Percentiles rank a stretch among this genome's conserved stretches.
Conservation (phyloP, 2,797 vertebrate genomes). For the Pogoniulus pusillus region DNA sequence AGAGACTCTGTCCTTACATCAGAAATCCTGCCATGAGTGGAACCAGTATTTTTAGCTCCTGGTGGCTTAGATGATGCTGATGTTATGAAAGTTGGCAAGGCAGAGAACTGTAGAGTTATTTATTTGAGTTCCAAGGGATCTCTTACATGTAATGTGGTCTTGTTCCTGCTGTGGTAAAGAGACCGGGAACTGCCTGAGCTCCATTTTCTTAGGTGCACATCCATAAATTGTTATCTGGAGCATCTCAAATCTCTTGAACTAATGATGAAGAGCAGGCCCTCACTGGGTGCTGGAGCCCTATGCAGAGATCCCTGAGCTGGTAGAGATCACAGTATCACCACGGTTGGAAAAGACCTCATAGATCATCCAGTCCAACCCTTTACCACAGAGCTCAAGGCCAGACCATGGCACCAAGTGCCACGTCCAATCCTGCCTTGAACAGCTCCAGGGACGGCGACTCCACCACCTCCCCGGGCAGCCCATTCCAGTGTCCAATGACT, state of each 20-base stretch:
- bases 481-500: too few species aligned
- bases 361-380: too few species aligned
- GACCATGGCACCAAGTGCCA: too few species aligned
- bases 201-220: background rate
- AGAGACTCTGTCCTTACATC: background rate
- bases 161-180: background rate
- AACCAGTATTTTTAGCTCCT: slow-evolving; percentile 36
- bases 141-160: background rate
- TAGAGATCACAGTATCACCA: too few species aligned
- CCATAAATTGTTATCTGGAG: background rate
- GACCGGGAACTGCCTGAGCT: background rate
- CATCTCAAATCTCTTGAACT: background rate
- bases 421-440: too few species aligned
- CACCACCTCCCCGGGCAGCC: too few species aligned
- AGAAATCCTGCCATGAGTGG: background rate
- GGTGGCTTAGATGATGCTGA: background rate
- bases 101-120: background rate
- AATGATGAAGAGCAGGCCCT: rapidly evolving
- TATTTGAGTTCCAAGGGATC: background rate
- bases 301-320: background rate
- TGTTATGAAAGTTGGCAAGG: slow-evolving; percentile 19
- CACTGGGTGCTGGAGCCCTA: rapidly evolving
- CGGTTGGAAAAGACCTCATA: too few species aligned
- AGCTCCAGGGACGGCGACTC: too few species aligned
- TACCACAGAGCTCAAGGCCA: too few species aligned